Evolutionary conservation across 2,113 vertebrate genomes (phyloP).

Genomic region (Cephalopterus ornatus): DNA sequence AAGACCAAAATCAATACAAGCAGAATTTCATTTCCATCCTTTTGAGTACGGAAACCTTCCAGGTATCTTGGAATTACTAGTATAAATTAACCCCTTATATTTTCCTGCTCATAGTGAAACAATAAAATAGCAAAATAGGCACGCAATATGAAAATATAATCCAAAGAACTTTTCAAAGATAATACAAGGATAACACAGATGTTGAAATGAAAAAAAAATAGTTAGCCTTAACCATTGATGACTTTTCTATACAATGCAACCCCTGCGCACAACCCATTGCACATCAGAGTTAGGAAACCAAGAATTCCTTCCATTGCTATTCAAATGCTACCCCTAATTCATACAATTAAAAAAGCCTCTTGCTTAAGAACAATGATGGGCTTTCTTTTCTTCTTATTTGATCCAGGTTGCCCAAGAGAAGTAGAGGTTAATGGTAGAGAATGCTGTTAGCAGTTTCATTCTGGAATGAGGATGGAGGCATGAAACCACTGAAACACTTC

Average conservation of each 20-base stretch:
- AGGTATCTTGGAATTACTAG: background rate
- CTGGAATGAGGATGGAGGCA: background rate
- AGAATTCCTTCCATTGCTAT: background rate
- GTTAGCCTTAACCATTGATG: background rate
- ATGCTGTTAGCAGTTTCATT: background rate
- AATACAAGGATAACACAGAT: background rate
- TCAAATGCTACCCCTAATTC: background rate
- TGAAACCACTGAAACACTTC: background rate
- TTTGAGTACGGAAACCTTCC: background rate
- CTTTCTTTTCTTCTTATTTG: background rate
- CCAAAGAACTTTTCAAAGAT: background rate
- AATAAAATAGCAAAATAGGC: background rate
- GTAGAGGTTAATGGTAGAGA: background rate
- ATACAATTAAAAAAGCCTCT: background rate
- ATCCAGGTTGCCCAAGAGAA: background rate
- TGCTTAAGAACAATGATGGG: rapidly evolving
- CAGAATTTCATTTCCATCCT: background rate
- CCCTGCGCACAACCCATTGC: background rate
- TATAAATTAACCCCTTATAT: background rate
- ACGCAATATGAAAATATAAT: background rate
- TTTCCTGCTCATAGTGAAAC: background rate
- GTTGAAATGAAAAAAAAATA: background rate
- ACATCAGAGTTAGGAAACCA: background rate
- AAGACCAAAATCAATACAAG: background rate
- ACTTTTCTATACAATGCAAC: background rate